These are phyloP conservation scores for Chaetura pelagica DNA, from an alignment of 2,113 vertebrate species.

Conservation along the genomic window DNA sequence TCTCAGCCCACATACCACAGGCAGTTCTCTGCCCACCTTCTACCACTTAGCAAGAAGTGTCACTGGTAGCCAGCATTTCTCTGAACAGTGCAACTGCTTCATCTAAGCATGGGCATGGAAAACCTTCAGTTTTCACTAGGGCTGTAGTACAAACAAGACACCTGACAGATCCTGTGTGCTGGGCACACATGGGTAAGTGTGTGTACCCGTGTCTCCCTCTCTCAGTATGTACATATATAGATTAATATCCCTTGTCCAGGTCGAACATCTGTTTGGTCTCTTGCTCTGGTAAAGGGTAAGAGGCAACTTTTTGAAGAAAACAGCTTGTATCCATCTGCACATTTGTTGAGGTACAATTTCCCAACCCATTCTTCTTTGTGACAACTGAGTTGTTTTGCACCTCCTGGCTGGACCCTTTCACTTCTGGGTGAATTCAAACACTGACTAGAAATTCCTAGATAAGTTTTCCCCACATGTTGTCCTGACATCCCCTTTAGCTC, in stretches of 20 bases:
- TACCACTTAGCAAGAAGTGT: background rate
- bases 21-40: background rate
- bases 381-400: background rate
- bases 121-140: background rate
- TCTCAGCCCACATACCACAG: background rate
- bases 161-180: rapidly evolving
- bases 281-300: background rate
- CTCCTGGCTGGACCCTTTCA: background rate
- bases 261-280: background rate
- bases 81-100: background rate
- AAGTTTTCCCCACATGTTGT: background rate
- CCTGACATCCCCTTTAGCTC: background rate
- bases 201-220: rapidly evolving
- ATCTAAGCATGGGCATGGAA: background rate
- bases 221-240: background rate
- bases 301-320: background rate
- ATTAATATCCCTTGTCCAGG: background rate
- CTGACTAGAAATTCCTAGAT: background rate
- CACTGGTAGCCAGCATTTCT: background rate
- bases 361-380: background rate
- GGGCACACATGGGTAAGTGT: no score
- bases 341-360: background rate
- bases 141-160: background rate
- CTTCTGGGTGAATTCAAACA: background rate
- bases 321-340: background rate